Conservation (phyloP, 2,797 vertebrate genomes). For the Eptatretus atami region DNA sequence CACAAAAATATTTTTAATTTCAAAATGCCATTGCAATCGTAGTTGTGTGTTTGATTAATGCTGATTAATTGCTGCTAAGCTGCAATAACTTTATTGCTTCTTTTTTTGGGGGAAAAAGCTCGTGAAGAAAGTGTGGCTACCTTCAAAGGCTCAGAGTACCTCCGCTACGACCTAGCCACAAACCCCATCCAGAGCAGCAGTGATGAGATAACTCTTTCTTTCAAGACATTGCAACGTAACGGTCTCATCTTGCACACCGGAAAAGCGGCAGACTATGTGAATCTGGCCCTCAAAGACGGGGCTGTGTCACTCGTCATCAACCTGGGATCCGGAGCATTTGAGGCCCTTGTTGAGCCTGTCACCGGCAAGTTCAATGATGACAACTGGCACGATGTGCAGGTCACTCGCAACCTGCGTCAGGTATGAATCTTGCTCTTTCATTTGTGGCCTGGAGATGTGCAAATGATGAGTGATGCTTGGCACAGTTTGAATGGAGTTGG, state of each 20-base stretch:
- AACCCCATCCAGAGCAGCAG: slow-evolving; percentile 98
- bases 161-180: slow-evolving; percentile 89
- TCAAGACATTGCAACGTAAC: slow-evolving; percentile 90
- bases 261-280: slow-evolving; percentile 89
- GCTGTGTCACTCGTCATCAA: slow-evolving; percentile 91
- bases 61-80: no score
- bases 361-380: slow-evolving; percentile 99
- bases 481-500: no score
- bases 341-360: slow-evolving; percentile 89
- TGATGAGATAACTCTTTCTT: slow-evolving; percentile 85
- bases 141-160: slow-evolving; percentile 78
- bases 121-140: slow-evolving; percentile 84
- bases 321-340: slow-evolving; percentile 84
- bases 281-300: slow-evolving; percentile 77
- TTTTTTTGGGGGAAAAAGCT: slow-evolving; percentile 15
- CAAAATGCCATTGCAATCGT: no score
- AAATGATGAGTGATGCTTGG: no score
- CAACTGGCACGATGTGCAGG: slow-evolving; percentile 89
- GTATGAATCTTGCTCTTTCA: slow-evolving; percentile 24
- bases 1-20: no score
- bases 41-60: no score
- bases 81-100: no score
- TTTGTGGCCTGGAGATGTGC: no score
- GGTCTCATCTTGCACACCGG: slow-evolving; percentile 89
- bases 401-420: slow-evolving; percentile 95